A percentile compares a stretch with the other conserved stretches of the same genome.
Conservation (phyloP, 2,113 vertebrate species). For the Semnornis frantzii region DNA sequence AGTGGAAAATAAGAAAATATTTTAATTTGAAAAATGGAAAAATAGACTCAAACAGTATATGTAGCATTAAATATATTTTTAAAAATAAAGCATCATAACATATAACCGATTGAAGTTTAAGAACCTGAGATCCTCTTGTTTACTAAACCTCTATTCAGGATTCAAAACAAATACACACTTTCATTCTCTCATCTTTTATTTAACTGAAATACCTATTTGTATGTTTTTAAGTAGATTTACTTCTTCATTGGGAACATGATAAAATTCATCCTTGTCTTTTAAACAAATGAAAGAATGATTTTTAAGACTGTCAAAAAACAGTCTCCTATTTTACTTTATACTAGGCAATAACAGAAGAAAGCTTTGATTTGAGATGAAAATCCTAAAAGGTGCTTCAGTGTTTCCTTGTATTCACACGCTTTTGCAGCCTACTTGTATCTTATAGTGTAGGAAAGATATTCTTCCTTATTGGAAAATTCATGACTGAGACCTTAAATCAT, state of each 20-base stretch:
- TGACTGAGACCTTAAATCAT: background rate
- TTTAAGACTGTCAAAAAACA: background rate
- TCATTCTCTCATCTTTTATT: background rate
- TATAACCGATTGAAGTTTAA: background rate
- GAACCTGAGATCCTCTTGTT: background rate
- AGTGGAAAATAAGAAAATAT: background rate
- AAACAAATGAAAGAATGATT: background rate
- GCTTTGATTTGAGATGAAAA: background rate
- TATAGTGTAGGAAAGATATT: background rate
- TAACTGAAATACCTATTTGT: background rate
- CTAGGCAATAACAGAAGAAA: background rate
- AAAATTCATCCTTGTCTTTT: background rate
- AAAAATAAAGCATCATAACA: background rate
- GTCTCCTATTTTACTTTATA: background rate
- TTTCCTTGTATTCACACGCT: background rate
- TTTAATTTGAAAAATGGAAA: background rate
- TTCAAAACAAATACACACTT: background rate
- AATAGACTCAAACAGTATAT: too few relatives aligned
- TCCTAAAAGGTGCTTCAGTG: background rate
- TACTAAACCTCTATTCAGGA: background rate
- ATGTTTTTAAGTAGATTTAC: background rate
- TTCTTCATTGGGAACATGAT: background rate
- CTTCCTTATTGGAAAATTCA: background rate
- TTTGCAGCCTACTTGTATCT: background rate
- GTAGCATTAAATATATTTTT: background rate